phyloP scores from a whole-genome alignment of 2,888 invertebrate species.

The Alentia gelatinosa region DNA sequence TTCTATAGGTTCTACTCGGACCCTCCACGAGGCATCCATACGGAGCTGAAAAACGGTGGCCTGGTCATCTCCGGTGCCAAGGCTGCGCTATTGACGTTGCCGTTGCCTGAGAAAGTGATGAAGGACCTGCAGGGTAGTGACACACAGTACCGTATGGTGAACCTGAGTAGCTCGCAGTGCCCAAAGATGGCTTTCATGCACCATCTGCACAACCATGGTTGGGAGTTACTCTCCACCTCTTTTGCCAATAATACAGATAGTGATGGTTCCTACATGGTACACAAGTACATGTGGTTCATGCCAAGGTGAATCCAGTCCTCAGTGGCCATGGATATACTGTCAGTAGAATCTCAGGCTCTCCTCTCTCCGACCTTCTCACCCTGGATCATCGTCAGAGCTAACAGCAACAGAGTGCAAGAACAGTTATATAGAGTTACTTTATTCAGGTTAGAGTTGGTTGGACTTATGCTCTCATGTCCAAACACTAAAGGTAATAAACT shows the following conservation, averaged over 20 bases:
- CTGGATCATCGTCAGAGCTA: not conserved
- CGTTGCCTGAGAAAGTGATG: slow-evolving; percentile 66
- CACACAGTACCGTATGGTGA: slow-evolving; percentile 63
- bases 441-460: not conserved
- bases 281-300: slow-evolving; percentile 70
- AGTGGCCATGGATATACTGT: not conserved
- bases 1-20: slow-evolving; percentile 69
- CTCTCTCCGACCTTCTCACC: not conserved
- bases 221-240: slow-evolving; percentile 67
- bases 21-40: slow-evolving; percentile 67
- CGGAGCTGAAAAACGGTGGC: slow-evolving; percentile 69
- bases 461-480: not conserved
- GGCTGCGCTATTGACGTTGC: slow-evolving; percentile 64
- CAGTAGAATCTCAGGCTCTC: slow-evolving; percentile 1
- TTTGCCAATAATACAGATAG: slow-evolving; percentile 69
- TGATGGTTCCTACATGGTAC: slow-evolving; percentile 71
- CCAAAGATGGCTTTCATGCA: slow-evolving; percentile 69
- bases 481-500: not conserved
- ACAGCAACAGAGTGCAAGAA: not conserved
- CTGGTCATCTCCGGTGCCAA: slow-evolving; percentile 68
- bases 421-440: not conserved
- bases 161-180: slow-evolving; percentile 64
- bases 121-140: slow-evolving; percentile 65
- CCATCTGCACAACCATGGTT: slow-evolving; percentile 65
- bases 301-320: slow-evolving; percentile 50